Evolutionary conservation across 2,797 vertebrate species (phyloP).

Genomic region (Crocodylus rhombifer): DNA sequence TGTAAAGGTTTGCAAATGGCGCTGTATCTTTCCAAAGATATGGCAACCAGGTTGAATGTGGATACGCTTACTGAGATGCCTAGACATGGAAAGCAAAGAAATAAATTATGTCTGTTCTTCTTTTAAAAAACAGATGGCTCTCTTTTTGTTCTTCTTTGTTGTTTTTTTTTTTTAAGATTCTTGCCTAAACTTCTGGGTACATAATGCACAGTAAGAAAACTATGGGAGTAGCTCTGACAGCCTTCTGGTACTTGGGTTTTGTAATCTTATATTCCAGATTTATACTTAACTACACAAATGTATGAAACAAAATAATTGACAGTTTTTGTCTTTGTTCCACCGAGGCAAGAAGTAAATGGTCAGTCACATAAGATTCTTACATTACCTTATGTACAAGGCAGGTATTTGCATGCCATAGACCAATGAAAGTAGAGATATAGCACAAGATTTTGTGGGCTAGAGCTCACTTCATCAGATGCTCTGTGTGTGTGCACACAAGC

Average conservation of each 20-base stretch:
- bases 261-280: background rate
- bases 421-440: background rate
- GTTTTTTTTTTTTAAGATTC: background rate
- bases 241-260: background rate
- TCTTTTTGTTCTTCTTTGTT: background rate
- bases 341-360: background rate
- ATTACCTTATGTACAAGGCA: no score
- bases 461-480: background rate
- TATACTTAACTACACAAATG: background rate
- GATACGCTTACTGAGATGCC: conserved; percentile 96
- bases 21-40: conserved; percentile 96
- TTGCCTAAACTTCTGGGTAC: background rate
- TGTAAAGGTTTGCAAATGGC: conserved; percentile 97
- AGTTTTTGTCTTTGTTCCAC: background rate
- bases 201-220: background rate
- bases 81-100: conserved; percentile 63
- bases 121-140: background rate
- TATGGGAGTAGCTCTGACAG: background rate
- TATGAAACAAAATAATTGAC: background rate
- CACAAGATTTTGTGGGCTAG: background rate
- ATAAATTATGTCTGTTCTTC: background rate
- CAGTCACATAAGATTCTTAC: background rate
- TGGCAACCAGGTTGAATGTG: conserved; percentile 97
- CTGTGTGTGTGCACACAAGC: no score
- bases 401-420: no score